Evolutionary conservation across 2,888 invertebrate genomes (phyloP), one percentile per base, ranked within the genome.

Genomic region (Leptodirus hochenwartii): DNA sequence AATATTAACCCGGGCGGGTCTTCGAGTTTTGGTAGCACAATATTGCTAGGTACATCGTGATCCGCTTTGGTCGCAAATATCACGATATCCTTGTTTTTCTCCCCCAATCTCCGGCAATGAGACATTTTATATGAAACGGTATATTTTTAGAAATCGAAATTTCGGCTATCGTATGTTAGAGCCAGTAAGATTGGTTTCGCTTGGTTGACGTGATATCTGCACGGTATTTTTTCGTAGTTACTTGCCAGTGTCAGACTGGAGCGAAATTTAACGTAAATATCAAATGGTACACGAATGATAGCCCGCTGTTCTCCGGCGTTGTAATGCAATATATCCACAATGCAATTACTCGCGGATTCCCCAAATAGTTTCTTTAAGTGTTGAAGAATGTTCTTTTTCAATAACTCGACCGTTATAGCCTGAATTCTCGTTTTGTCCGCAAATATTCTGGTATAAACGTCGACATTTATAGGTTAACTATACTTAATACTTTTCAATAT

Each of bases 51-150:
- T 16, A 57, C 51, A 2, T 69, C 57, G 48, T 87, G 76, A 50
- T 84, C 81, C 48, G 77, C 81, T 45, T 72, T 71, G 0, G 80
- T 66, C 5, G 77, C 80, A 51, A 90, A 79, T 38, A 88, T 72
- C 23, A 91, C 71, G 37, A 70, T 66, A 51, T 90, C 87, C 58
- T 85, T 82, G 6, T 78, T 76, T 47, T 61, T 54, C 2, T 50
- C 50, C 2, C 57, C 58, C 15, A 56, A 47, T 30, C 47, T 49
- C 37, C 66, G 49, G 51, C 68, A 53, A 38, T 57, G 41, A 34
- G 62, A 50, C 65, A 61, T 61, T 28, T 34, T 47, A 27, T 24
- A 17, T 25, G 29, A 22, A 23, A 15, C 13, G 10, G 16, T 17
- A 16, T 10, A 6, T 9, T 6, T 9, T 6, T 10, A 24, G 11